These are phyloP conservation scores for Polyergus mexicanus DNA, from an alignment of 1,140 invertebrate species.

Conservation along the genomic window DNA sequence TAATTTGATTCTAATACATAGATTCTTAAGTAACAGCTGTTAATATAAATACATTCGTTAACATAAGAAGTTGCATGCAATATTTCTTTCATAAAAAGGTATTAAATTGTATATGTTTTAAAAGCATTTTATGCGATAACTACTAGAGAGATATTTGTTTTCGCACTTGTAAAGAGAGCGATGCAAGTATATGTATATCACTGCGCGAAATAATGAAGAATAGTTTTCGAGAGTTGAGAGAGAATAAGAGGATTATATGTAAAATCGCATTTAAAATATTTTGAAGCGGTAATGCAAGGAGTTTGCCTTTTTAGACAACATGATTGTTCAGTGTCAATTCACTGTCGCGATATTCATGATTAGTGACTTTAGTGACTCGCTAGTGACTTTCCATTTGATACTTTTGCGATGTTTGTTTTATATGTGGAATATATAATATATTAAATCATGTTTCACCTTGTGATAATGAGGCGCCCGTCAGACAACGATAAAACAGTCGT, in stretches of 20 bases:
- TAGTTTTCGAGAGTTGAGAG: background rate
- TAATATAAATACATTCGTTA: background rate
- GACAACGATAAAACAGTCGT: background rate
- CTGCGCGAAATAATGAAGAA: background rate
- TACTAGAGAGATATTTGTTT: background rate
- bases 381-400: background rate
- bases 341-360: background rate
- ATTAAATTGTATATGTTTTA: background rate
- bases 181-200: background rate
- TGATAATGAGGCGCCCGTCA: background rate
- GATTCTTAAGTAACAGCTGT: too few relatives aligned
- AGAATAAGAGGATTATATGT: background rate
- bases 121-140: background rate
- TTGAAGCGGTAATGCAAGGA: background rate
- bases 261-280: background rate
- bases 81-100: background rate
- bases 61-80: background rate
- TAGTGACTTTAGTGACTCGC: background rate
- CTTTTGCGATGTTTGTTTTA: background rate
- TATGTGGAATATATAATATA: background rate
- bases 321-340: too few relatives aligned
- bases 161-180: background rate
- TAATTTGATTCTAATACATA: too few relatives aligned
- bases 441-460: conserved; percentile 8
- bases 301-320: background rate